Conservation (phyloP, 2,888 invertebrate genomes). For the Smittia aterrima region DNA sequence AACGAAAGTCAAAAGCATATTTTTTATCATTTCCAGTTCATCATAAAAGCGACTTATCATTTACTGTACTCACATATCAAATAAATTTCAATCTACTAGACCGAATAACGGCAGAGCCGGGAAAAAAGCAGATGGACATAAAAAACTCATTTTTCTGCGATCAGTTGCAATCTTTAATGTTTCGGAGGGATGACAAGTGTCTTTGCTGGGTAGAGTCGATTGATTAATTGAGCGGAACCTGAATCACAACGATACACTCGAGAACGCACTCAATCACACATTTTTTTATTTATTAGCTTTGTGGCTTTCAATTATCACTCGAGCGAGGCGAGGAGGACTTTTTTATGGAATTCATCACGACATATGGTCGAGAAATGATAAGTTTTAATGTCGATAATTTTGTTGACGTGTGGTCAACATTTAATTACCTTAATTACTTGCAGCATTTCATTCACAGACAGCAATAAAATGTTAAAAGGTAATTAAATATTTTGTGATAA, state of each 20-base stretch:
- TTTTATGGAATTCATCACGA: constrained; percentile 1
- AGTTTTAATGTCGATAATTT: background rate
- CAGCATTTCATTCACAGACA: no score
- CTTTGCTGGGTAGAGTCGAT: background rate
- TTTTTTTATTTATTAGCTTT: constrained; percentile 9
- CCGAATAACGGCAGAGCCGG: background rate
- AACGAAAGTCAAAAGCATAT: constrained; percentile 7
- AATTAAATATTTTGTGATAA: no score
- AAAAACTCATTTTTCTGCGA: background rate
- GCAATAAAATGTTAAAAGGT: no score
- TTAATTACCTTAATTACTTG: no score
- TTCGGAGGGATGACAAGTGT: background rate
- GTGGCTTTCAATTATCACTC: background rate
- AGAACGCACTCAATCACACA: background rate
- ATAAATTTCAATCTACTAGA: constrained; percentile 15
- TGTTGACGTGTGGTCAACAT: no score
- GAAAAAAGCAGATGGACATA: background rate
- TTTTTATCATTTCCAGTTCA: background rate
- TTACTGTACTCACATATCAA: constrained; percentile 5
- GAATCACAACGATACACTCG: background rate
- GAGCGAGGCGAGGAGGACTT: background rate
- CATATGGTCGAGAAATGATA: constrained; percentile 20
- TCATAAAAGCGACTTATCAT: constrained; percentile 25
- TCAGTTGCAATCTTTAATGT: background rate
- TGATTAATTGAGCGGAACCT: no score